Evolutionary conservation across 2,888 invertebrate genomes (phyloP), one percentile per base, ranked within the genome.

Genomic region (Caenorhabditis japonica): DNA sequence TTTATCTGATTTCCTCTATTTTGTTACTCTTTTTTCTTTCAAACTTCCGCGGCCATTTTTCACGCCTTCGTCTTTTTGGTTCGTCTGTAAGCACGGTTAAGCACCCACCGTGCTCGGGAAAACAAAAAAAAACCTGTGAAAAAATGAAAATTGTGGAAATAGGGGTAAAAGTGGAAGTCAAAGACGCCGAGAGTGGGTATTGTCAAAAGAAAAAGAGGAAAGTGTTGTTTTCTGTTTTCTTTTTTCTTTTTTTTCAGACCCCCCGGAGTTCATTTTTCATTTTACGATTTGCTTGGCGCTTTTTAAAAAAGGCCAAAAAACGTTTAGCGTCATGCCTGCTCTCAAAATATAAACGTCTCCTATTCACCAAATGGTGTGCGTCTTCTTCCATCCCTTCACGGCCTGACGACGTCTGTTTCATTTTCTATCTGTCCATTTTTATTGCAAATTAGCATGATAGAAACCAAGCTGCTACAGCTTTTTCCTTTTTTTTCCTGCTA

Each of bases 231-330:
- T 64, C 64, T 55, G 64, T 23, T 25, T 21, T 17, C 19, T 25
- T n/a, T n/a, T 64, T 64, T 64, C 56, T 55, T 55, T 55, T 23
- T 25, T 21, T 17, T n/a, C 25, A 41, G 55, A 49, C 56, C 66
- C 62, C 56, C 56, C 30, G 56, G 66, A 66, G 66, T 66, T 66
- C 56, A 56, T 66, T 66, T 66, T 66, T 56, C 66, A 56, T 66
- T 66, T 66, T 66, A 66, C 56, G 64, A 64, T 55, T 55, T 53
- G 30, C 44, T 55, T 49, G 41, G 30, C 34, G 47, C 47, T 46
- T 56, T 66, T 56, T 36, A 27, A 51, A 55, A 53, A 49, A n/a
- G n/a, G n/a, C n/a, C n/a, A n/a, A n/a, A 56, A 30, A 30, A 49
- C 49, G 38, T 49, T 55, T 41, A 64, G 64, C 34, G 34, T 62